Evolutionary conservation across 1,140 invertebrate species (phyloP), one percentile per base, ranked within the genome.

Genomic region (Lineus longissimus): DNA sequence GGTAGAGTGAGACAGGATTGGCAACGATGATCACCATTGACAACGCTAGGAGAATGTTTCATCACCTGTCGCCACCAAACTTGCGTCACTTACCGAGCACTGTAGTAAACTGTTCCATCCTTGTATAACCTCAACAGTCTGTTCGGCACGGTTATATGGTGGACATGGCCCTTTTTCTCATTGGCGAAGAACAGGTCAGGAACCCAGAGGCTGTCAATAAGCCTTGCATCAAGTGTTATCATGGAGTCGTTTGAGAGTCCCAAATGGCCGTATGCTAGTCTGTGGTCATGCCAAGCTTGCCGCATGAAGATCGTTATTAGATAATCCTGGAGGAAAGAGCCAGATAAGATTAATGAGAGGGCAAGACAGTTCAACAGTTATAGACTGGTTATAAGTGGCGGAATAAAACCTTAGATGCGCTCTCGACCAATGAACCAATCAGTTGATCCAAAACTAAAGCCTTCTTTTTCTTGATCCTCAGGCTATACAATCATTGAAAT

Each of bases 161-260:
- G 76, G 45, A 75, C 68, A 40, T 54, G 54, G 1, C 76, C 87
- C 63, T 86, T 81, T 76, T 88, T 89, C 27, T 87, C 87, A 74
- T 89, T 89, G 29, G 86, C 83, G 69, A 89, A 88, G 73, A 88
- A 89, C 1, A 87, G 84, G 71, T 89, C 87, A 0, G 88, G 88
- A 60, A 88, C 86, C 88, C 88, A 89, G 59, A 89, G 85, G 47
- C 81, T 78, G 66, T 85, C 55, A 96, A 76, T 91, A 91, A 83
- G 94, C 92, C 78, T 93, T 85, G 65, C 92, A 94, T 82, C 95
- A 11, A 77, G 62, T 59, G 47, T 51, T 51, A 51, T 23, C 47
- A 51, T 51, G 19, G 47, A 23, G 6, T 51, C 47, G n/a, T 51
- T 51, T 4, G 33, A 36, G 15, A 36, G 33, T 6, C n/a, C 25